These are phyloP conservation scores for Drosophila nigritarsus DNA, from an alignment of 2,888 invertebrate species.

Conservation along the genomic window DNA sequence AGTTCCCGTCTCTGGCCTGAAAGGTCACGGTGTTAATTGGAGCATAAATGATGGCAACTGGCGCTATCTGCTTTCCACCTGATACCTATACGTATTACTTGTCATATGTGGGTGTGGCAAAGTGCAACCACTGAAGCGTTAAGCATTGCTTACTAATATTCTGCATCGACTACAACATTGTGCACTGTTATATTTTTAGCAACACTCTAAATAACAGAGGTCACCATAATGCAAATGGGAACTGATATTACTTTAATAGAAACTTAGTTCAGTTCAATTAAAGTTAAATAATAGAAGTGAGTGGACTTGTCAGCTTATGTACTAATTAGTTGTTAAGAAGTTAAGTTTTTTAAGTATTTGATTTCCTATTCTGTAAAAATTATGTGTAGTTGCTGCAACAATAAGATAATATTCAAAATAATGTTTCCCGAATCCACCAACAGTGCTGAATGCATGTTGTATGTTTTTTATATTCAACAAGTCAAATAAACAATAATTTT, in stretches of 20 bases:
- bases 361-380: not conserved
- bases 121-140: conserved; percentile 57
- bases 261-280: too few species aligned
- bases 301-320: too few species aligned
- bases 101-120: conserved; percentile 19
- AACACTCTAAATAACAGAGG: conserved; percentile 46
- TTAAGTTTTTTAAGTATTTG: not conserved
- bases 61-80: conserved; percentile 46
- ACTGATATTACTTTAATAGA: not conserved
- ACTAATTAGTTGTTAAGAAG: not conserved
- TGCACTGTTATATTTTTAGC: conserved; percentile 50
- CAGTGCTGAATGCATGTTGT: too few species aligned
- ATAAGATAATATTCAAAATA: not conserved
- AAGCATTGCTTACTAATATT: conserved; percentile 65
- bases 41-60: conserved; percentile 66
- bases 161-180: conserved; percentile 18
- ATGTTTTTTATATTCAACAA: not conserved
- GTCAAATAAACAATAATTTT: not conserved
- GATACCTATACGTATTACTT: conserved; percentile 32
- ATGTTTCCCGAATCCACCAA: not conserved
- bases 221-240: not conserved
- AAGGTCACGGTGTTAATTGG: conserved; percentile 78
- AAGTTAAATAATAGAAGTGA: not conserved
- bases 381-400: not conserved
- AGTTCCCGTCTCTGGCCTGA: conserved; percentile 49